Evolutionary conservation across 2,888 invertebrate species (phyloP).

Genomic region (Polymixis flavicincta): DNA sequence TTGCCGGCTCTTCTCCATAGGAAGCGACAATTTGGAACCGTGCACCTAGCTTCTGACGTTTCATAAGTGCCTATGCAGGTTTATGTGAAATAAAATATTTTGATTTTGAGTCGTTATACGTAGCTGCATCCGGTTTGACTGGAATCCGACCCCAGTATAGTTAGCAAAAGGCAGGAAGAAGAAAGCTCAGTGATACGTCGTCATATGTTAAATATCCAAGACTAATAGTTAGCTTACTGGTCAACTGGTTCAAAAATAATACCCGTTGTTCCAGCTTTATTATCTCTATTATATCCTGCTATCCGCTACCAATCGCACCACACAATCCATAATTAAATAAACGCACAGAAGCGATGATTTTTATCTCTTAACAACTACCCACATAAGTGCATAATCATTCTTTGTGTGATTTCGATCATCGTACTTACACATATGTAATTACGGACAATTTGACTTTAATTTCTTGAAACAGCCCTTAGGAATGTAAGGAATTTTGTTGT

Average conservation of each 20-base stretch:
- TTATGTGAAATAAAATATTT: too few relatives aligned
- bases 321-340: conserved; percentile 68
- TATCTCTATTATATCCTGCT: conserved; percentile 1
- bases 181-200: background rate
- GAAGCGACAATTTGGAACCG: too few relatives aligned
- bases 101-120: too few relatives aligned
- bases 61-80: too few relatives aligned
- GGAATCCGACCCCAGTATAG: too few relatives aligned
- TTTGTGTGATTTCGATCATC: conserved; percentile 64
- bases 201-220: background rate
- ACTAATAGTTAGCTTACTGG: too few relatives aligned
- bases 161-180: too few relatives aligned
- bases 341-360: conserved; percentile 71
- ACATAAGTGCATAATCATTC: conserved; percentile 70
- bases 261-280: background rate
- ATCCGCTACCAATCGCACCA: conserved; percentile 52
- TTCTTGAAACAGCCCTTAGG: background rate
- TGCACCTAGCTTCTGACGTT: too few relatives aligned
- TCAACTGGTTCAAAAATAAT: background rate
- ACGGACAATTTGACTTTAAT: conserved; percentile 44
- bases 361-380: conserved; percentile 69
- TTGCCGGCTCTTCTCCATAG: too few relatives aligned
- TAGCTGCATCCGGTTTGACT: too few relatives aligned
- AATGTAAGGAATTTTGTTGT: background rate
- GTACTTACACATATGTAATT: conserved; percentile 52